Base-by-base conservation (phyloP, 2,888 invertebrate genomes). In the Trissoscelio sp. region DNA sequence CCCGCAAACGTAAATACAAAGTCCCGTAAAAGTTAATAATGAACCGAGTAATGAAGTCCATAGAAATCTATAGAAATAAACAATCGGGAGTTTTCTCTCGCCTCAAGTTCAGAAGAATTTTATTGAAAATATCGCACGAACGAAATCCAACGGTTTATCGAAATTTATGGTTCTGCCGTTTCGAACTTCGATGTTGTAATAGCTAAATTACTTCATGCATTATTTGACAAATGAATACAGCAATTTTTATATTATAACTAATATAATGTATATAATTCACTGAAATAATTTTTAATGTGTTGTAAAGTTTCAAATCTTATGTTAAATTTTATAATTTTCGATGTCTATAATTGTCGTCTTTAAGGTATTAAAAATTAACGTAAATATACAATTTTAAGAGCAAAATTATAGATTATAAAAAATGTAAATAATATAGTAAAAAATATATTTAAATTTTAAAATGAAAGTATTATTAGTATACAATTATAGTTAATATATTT, bases 1-100 rank as follows among this genome's bases (percentile, higher is more conserved):
- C 48, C 31, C 66, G 20, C 64, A 48, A 72, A 58, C 39, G 70
- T 55, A 72, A 79, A 79, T 37, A 72, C 16, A n/a, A 66, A 64
- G 57, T 79, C 46, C 14, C 18, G 62, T 53, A 55, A 77, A 75
- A 69, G 67, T 69, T 77, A 28, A 77, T 77, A 69, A 77, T 74
- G 73, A 57, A 77, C 46, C 42, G 6, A 58, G 42, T 67, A 53
- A 75, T 67, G 44, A 67, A 74, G 74, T 57, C 39, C 11, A 48
- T 48, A 20, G 34, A 53, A 57, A 48, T 75, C 28, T 57, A 24
- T 39, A 37, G 57, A 42, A 77, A 77, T 62, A 69, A 77, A 77
- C 44, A 69, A 58, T 64, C 28, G 31, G 9, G 16, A 58, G 20
- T 42, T 62, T 62, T 53, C 53, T 73, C 11, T 31, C 9, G 3